phyloP scores from a whole-genome alignment of 2,888 invertebrate genomes.

The Agrochola litura region DNA sequence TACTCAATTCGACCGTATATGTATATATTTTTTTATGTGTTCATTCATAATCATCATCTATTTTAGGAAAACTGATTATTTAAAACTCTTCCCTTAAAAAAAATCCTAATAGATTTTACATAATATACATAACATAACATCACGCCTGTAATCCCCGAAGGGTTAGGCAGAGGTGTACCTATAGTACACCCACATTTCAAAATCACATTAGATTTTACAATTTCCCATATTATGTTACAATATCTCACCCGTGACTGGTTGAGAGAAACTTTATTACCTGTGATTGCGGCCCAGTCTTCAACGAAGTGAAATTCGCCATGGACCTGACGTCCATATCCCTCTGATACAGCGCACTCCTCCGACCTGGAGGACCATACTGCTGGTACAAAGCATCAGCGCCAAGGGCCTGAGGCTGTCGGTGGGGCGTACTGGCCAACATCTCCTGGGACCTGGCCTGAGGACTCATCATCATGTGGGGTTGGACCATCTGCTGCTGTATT shows the following conservation, averaged over 20 bases:
- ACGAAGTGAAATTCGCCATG: slow-evolving; percentile 87
- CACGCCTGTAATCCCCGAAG: too few species aligned
- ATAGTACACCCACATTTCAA: too few species aligned
- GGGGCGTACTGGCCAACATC: slow-evolving; percentile 86
- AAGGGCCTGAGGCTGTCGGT: slow-evolving; percentile 82
- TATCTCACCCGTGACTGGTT: not conserved
- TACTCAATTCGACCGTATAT: too few species aligned
- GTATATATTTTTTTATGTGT: too few species aligned
- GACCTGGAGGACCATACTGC: slow-evolving; percentile 86
- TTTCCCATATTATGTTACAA: not conserved
- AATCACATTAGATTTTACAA: too few species aligned
- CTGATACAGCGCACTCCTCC: slow-evolving; percentile 86
- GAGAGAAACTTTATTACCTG: slow-evolving; percentile 73
- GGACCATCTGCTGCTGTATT: slow-evolving; percentile 87
- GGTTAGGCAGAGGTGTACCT: too few species aligned
- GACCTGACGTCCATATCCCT: slow-evolving; percentile 85
- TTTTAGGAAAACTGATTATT: not conserved
- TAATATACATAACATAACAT: too few species aligned
- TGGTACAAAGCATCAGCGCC: slow-evolving; percentile 88
- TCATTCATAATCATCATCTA: not conserved
- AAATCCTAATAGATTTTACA: not conserved
- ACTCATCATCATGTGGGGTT: slow-evolving; percentile 87
- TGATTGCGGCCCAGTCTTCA: slow-evolving; percentile 84
- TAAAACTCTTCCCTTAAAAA: not conserved
- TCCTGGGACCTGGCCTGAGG: slow-evolving; percentile 91